phyloP scores from a whole-genome alignment of 2,113 vertebrate genomes.

The Oryzias melastigma region DNA sequence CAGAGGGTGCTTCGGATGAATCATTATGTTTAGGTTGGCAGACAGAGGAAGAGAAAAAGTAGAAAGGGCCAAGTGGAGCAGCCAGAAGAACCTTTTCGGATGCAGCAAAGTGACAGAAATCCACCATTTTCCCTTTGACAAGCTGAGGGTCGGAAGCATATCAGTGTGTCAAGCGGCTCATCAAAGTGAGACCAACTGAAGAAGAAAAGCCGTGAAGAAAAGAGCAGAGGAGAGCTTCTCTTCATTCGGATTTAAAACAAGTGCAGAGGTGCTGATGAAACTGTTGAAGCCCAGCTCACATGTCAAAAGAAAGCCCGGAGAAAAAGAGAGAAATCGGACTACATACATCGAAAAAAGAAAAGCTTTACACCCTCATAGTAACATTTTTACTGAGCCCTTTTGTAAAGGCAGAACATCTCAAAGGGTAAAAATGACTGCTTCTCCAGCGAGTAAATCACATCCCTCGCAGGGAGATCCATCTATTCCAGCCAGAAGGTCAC shows the following conservation, averaged over 20 bases:
- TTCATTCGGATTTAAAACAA: conserved; percentile 27
- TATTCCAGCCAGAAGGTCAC: no score
- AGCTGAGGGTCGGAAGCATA: conserved; percentile 4
- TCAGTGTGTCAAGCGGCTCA: conserved; percentile 8
- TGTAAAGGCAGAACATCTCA: neutral
- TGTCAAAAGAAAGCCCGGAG: conserved; percentile 4
- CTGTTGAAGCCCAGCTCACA: conserved; percentile 12
- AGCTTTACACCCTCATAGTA: conserved; percentile 1
- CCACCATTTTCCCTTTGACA: conserved; percentile 9
- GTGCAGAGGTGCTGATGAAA: conserved; percentile 14
- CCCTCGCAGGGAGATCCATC: no score
- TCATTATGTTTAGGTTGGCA: conserved; percentile 46
- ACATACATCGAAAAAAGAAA: neutral
- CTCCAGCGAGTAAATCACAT: neutral
- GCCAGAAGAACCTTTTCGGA: conserved; percentile 26
- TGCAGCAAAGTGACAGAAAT: conserved; percentile 21
- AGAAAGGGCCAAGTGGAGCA: conserved; percentile 44
- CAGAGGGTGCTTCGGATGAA: conserved; percentile 36
- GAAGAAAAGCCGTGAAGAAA: conserved; percentile 19
- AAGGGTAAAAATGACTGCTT: neutral
- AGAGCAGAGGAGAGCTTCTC: conserved; percentile 33
- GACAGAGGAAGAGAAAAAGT: conserved; percentile 31
- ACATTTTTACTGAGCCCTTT: conserved; percentile 3
- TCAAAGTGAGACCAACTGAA: conserved; percentile 20
- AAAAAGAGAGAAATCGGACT: conserved; percentile 10